Evolutionary conservation across 1,140 invertebrate genomes (phyloP), one percentile per base, ranked within the genome.

Genomic region (Papilio dardanus): DNA sequence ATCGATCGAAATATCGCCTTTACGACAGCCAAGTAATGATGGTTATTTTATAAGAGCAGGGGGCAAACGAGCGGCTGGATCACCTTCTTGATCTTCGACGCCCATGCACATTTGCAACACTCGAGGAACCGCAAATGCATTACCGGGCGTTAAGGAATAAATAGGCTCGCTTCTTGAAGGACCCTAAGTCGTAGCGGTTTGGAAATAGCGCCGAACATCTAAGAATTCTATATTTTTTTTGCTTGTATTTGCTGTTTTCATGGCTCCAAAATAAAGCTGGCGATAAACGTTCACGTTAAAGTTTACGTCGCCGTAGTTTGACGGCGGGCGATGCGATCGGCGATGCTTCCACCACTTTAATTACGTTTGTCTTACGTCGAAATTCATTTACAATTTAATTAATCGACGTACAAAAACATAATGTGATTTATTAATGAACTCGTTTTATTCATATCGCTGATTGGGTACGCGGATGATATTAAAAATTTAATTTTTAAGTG

Each of bases 231-330:
- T 58, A 12, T 0, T 30, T 28, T n/a, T 58, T 28, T 4, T 2
- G 21, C 6, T 24, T 30, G 40, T 14, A 71, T 46, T 19, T 74
- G 78, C 82, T 50, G 1, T 10, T 71, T 78, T 80, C 42, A 31
- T 79, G 75, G 79, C 79, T 40, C 37, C 24, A 76, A 74, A 54
- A 40, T 31, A 83, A 80, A 84, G 80, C 80, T 76, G 77, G 74
- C 77, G 77, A 82, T 85, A 85, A 87, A 85, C 82, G 81, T 77
- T 75, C 71, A 76, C 81, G 82, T 86, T 84, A 87, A 86, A 83
- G 77, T 85, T 85, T 85, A 86, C 80, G 76, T 83, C 78, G 68
- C 42, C 40, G 78, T 62, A 79, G 42, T 86, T 83, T 84, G 85
- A 85, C 83, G 74, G 73, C 71, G 77, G 74, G n/a, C 79, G 81